A percentile compares a stretch with the other conserved stretches of the same genome.
Evolutionary conservation across 2,113 vertebrate genomes (phyloP).

Genomic region (Choloepus hoffmanni): DNA sequence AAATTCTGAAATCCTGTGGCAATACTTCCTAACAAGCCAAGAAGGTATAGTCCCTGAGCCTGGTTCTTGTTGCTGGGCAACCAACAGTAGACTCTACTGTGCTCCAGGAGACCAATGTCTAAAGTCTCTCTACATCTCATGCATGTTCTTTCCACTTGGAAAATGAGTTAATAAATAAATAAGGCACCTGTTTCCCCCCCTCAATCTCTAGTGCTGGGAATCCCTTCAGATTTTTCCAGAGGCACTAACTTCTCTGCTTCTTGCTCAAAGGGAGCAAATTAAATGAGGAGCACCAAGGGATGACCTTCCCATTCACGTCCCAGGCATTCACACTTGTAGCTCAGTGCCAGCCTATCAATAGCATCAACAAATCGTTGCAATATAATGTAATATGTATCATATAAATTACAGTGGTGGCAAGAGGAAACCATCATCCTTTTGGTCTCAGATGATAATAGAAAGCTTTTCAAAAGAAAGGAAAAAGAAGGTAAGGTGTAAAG

Average conservation of each 20-base stretch:
- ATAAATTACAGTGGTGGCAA: background rate
- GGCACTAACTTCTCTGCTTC: background rate
- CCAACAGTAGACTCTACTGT: background rate
- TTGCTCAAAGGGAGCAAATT: background rate
- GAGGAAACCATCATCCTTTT: background rate
- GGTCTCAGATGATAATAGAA: background rate
- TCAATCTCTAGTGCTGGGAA: background rate
- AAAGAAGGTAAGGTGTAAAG: background rate
- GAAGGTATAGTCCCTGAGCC: background rate
- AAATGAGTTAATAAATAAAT: slow-evolving; percentile 25
- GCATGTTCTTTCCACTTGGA: background rate
- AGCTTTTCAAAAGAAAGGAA: background rate
- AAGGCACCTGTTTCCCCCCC: background rate
- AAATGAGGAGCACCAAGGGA: background rate
- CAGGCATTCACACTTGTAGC: background rate
- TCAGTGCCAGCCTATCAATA: background rate
- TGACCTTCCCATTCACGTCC: background rate
- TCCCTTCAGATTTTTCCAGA: slow-evolving; percentile 41
- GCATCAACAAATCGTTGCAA: background rate
- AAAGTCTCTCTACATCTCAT: background rate
- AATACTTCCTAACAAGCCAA: background rate
- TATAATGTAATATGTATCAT: background rate
- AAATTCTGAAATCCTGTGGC: background rate
- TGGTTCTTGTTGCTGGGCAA: slow-evolving; percentile 56
- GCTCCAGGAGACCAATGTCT: slow-evolving; percentile 28